Evolutionary conservation across 2,113 vertebrate genomes (phyloP).

Genomic region (Corydoras sp.): DNA sequence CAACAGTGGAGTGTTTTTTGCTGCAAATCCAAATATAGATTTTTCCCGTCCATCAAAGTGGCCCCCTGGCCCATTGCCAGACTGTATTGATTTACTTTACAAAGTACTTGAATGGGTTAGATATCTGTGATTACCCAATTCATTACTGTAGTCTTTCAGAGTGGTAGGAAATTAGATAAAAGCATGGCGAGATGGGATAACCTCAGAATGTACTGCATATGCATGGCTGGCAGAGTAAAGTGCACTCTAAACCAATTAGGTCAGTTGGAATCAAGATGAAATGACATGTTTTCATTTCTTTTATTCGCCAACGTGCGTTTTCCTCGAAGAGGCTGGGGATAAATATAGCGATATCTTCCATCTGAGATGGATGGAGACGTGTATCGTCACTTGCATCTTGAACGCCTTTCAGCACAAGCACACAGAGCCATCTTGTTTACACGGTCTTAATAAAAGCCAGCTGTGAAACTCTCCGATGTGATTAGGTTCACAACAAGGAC

Average conservation of each 20-base stretch:
- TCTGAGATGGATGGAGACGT: too few species aligned
- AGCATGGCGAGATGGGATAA: conserved; percentile 43
- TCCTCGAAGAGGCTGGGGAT: too few species aligned
- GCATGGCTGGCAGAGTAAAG: conserved; percentile 23
- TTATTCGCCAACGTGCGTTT: background rate
- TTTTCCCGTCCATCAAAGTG: conserved; percentile 63
- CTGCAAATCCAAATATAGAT: conserved; percentile 57
- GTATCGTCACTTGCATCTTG: too few species aligned
- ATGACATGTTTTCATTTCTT: background rate
- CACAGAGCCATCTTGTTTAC: too few species aligned
- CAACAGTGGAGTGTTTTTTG: conserved; percentile 15
- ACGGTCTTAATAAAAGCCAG: too few species aligned
- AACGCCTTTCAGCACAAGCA: too few species aligned
- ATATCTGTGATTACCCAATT: conserved; percentile 73
- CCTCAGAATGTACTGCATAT: conserved; percentile 28
- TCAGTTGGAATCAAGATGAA: conserved; percentile 5
- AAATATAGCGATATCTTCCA: too few species aligned
- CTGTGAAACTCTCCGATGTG: too few species aligned
- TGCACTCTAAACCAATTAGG: conserved; percentile 40
- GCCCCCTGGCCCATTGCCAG: conserved; percentile 58
- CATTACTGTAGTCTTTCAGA: conserved; percentile 63
- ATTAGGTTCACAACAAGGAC: too few species aligned
- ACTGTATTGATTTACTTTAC: conserved; percentile 69
- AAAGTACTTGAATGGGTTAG: conserved; percentile 65
- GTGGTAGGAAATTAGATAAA: conserved; percentile 65